Evolutionary conservation across 2,888 invertebrate genomes (phyloP).

Genomic region (Cosmopolites sordidus): DNA sequence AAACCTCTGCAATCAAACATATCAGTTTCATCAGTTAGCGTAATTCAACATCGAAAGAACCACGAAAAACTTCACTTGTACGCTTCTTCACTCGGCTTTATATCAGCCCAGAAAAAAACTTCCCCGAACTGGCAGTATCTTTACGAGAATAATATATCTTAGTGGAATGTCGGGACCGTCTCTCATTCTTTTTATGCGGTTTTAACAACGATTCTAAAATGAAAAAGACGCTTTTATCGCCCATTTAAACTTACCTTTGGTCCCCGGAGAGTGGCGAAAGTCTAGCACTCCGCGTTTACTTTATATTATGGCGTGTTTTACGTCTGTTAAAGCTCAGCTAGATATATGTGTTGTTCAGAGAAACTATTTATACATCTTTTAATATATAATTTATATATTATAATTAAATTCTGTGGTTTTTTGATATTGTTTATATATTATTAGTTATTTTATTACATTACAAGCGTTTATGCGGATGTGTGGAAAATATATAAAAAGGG

Average conservation of each 20-base stretch:
- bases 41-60: too few relatives aligned
- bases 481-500: too few relatives aligned
- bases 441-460: too few relatives aligned
- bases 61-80: too few relatives aligned
- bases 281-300: slow-evolving; percentile 7
- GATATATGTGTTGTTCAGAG: slow-evolving; percentile 1
- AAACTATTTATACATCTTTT: slow-evolving; percentile 2
- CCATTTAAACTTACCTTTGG: slow-evolving; percentile 18
- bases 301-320: slow-evolving; percentile 17
- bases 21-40: too few relatives aligned
- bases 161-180: background rate
- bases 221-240: slow-evolving; percentile 18
- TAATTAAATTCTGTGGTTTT: too few relatives aligned
- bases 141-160: background rate
- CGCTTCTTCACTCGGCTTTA: too few relatives aligned
- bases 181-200: slow-evolving; percentile 1
- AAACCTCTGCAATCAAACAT: too few relatives aligned
- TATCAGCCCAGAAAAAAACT: background rate
- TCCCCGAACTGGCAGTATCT: background rate
- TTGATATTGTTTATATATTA: too few relatives aligned
- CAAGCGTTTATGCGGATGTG: too few relatives aligned
- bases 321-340: slow-evolving; percentile 9
- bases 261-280: slow-evolving; percentile 6
- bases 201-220: slow-evolving; percentile 2
- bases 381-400: too few relatives aligned